phyloP scores from a whole-genome alignment of 1,140 invertebrate species.

The Parasteatoda tepidariorum region DNA sequence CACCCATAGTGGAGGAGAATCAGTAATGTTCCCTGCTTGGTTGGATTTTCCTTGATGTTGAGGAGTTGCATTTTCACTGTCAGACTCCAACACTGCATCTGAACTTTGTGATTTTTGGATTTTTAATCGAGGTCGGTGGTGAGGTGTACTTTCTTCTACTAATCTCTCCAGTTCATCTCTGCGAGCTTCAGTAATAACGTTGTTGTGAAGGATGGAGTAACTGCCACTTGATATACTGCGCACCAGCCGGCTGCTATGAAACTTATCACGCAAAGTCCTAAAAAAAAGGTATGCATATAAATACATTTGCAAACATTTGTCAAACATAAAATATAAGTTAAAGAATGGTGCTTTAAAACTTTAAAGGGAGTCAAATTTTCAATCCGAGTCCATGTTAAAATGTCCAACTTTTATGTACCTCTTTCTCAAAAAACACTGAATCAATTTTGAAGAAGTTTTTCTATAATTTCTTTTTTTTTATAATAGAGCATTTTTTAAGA shows the following conservation, averaged over 20 bases:
- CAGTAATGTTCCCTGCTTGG: not conserved
- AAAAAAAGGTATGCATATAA: constrained; percentile 9
- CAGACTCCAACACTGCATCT: constrained; percentile 64
- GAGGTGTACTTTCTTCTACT: constrained; percentile 60
- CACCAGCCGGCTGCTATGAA: constrained; percentile 61
- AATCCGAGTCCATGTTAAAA: too few relatives aligned
- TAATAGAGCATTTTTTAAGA: too few relatives aligned
- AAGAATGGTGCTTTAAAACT: too few relatives aligned
- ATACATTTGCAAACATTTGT: not conserved
- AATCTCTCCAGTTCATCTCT: constrained; percentile 62
- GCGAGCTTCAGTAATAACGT: constrained; percentile 17
- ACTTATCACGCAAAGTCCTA: constrained; percentile 59
- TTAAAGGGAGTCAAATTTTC: too few relatives aligned
- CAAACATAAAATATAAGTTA: too few relatives aligned
- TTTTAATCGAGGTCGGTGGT: constrained; percentile 26
- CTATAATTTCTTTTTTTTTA: too few relatives aligned
- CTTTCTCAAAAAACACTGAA: too few relatives aligned
- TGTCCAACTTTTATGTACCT: too few relatives aligned
- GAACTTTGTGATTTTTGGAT: constrained; percentile 64
- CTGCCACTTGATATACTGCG: constrained; percentile 64
- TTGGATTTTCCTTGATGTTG: constrained; percentile 46
- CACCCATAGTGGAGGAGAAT: constrained; percentile 46
- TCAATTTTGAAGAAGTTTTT: too few relatives aligned
- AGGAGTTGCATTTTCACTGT: constrained; percentile 58
- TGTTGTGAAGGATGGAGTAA: constrained; percentile 63